Percentiles rank a stretch among this genome's conserved stretches.
Conservation (phyloP, 1,140 invertebrate species). For the Drosophila quadrilineata region DNA sequence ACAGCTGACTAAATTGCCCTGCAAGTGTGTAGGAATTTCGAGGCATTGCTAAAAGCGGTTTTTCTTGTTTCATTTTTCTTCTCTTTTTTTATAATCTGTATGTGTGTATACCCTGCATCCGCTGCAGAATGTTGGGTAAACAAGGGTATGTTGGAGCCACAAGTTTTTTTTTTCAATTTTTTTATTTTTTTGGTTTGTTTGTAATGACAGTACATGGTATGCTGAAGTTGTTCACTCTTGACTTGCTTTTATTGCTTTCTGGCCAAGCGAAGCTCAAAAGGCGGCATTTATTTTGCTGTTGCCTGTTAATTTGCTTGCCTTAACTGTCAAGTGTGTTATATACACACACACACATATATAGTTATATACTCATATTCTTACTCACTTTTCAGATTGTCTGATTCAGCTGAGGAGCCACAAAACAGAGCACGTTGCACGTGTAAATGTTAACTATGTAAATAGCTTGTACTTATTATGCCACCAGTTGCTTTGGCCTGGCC, state of each 20-base stretch:
- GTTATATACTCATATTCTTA: constrained; percentile 1
- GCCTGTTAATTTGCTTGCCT: constrained; percentile 65
- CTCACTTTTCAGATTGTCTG: background rate
- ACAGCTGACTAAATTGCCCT: background rate
- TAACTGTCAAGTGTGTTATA: constrained; percentile 62
- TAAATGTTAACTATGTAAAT: constrained; percentile 41
- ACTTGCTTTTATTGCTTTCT: constrained; percentile 22
- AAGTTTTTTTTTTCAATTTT: too few relatives aligned
- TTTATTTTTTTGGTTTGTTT: background rate
- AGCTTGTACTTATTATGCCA: constrained; percentile 34
- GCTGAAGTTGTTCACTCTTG: background rate
- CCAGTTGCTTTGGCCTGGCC: too few relatives aligned
- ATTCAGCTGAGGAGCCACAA: constrained; percentile 21
- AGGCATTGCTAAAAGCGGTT: background rate
- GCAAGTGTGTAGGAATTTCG: background rate
- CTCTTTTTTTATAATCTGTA: too few relatives aligned
- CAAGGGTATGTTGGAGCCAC: too few relatives aligned
- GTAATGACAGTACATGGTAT: too few relatives aligned
- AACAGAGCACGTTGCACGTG: constrained; percentile 32
- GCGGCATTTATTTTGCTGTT: constrained; percentile 37
- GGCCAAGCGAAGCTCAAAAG: constrained; percentile 52
- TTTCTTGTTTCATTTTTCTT: constrained; percentile 1
- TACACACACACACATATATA: constrained; percentile 18
- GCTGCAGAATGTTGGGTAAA: too few relatives aligned
- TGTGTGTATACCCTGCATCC: too few relatives aligned